Percentiles rank a stretch among this genome's conserved stretches.
These are phyloP conservation scores for Chaitophorus viminalis DNA, from an alignment of 2,888 invertebrate species.

Conservation along the genomic window DNA sequence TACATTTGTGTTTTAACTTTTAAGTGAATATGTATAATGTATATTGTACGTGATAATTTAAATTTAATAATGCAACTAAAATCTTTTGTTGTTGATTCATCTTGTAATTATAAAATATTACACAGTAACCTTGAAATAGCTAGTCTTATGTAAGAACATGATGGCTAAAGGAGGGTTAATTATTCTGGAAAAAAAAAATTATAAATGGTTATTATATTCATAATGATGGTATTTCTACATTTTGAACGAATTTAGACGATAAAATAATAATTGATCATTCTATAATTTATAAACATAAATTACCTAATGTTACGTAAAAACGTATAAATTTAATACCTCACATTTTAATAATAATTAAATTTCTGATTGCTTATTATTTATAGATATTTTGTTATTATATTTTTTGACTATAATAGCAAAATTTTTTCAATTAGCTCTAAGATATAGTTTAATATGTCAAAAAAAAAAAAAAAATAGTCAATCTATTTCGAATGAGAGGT, in stretches of 20 bases:
- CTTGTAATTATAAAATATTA: not conserved
- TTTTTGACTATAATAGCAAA: not conserved
- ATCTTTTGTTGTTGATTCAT: not conserved
- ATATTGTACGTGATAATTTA: no score
- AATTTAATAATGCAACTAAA: not conserved
- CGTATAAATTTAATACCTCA: not conserved
- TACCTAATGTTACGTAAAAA: no score
- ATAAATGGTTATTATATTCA: not conserved
- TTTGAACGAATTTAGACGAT: not conserved
- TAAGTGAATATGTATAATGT: not conserved
- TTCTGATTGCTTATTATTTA: not conserved
- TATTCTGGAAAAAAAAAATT: not conserved
- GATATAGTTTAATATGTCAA: not conserved
- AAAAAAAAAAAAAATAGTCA: not conserved
- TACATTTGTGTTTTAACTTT: not conserved
- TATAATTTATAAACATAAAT: not conserved
- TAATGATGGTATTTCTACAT: not conserved
- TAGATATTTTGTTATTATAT: conserved; percentile 20
- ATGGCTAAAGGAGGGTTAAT: not conserved
- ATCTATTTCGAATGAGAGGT: not conserved
- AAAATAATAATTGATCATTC: not conserved
- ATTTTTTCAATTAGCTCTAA: conserved; percentile 21
- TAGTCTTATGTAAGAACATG: not conserved
- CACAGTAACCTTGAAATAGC: not conserved
- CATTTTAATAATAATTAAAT: conserved; percentile 20